Conservation (phyloP, 1,140 invertebrate species). For the Drosophila lacertosa region DNA sequence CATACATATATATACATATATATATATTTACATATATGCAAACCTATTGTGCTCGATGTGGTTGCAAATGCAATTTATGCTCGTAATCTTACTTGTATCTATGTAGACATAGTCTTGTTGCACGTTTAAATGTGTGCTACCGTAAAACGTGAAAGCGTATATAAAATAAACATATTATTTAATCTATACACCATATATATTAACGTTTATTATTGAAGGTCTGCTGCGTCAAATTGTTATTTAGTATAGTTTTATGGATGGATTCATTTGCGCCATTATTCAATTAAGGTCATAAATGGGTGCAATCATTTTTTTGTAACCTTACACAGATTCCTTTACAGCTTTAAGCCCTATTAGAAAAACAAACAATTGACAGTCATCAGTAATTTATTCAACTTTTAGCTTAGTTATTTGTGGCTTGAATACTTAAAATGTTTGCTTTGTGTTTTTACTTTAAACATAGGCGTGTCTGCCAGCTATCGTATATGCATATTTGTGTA, state of each 20-base stretch:
- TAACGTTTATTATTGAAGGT: not conserved
- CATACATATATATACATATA: conserved; percentile 11
- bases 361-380: conserved; percentile 56
- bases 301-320: too few species aligned
- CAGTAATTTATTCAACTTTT: conserved; percentile 77
- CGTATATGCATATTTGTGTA: conserved; percentile 32
- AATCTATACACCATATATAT: not conserved
- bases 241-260: too few species aligned
- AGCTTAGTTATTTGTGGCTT: conserved; percentile 66
- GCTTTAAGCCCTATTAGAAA: not conserved
- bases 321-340: too few species aligned
- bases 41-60: conserved; percentile 45
- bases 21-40: not conserved
- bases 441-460: conserved; percentile 41
- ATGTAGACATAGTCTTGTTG: conserved; percentile 19
- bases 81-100: conserved; percentile 23
- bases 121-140: conserved; percentile 3
- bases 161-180: conserved; percentile 8
- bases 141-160: conserved; percentile 7
- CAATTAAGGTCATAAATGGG: too few species aligned
- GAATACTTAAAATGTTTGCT: conserved; percentile 68
- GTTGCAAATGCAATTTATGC: conserved; percentile 39
- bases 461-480: conserved; percentile 6
- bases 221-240: not conserved
- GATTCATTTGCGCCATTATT: too few species aligned